Conservation (phyloP, 1,140 invertebrate genomes). For the Papilio xuthus region DNA sequence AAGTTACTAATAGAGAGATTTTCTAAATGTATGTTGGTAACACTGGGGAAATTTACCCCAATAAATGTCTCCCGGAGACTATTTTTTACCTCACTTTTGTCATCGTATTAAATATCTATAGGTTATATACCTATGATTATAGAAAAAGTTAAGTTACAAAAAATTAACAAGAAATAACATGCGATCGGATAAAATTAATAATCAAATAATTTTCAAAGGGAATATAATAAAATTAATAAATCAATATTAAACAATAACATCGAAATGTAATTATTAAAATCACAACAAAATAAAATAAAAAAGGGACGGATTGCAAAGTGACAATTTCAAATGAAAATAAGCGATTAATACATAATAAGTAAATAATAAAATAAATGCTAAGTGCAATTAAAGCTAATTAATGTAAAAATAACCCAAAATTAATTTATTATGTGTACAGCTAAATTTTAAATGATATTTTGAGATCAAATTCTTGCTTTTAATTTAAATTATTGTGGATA, state of each 20-base stretch:
- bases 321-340: background rate
- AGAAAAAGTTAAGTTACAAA: background rate
- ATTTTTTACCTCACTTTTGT: no score
- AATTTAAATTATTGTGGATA: background rate
- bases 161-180: background rate
- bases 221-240: background rate
- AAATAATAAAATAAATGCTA: slow-evolving; percentile 35
- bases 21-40: no score
- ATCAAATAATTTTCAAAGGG: background rate
- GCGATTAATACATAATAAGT: slow-evolving; percentile 6
- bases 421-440: slow-evolving; percentile 21
- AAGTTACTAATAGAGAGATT: no score
- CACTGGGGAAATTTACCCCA: no score
- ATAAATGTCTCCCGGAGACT: no score
- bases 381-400: slow-evolving; percentile 35
- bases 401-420: background rate
- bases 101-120: no score
- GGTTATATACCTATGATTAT: no score
- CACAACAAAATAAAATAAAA: background rate
- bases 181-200: background rate
- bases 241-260: background rate
- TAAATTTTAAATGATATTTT: slow-evolving; percentile 30
- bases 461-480: slow-evolving; percentile 35
- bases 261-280: background rate
- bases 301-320: slow-evolving; percentile 18